Conservation (phyloP, 2,888 invertebrate species). For the Plagiodera versicolora region DNA sequence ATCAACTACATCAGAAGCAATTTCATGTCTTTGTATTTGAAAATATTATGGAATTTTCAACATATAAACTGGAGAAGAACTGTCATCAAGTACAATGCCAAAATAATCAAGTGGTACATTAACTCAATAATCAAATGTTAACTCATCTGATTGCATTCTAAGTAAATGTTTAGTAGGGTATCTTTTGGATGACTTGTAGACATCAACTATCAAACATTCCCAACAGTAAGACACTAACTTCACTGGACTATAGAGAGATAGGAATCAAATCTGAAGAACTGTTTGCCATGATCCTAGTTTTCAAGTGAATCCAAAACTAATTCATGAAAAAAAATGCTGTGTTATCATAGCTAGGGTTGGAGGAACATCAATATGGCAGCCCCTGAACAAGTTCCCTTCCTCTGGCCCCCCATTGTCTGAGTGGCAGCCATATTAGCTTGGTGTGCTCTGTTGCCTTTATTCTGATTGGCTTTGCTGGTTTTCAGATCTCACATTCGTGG, state of each 20-base stretch:
- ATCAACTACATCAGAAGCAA: too few relatives aligned
- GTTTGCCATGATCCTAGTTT: not conserved
- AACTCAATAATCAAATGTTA: too few relatives aligned
- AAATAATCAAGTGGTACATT: too few relatives aligned
- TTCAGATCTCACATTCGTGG: conserved; percentile 52
- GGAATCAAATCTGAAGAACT: not conserved
- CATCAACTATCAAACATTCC: conserved; percentile 6
- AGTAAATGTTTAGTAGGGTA: conserved; percentile 6
- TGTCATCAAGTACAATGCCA: too few relatives aligned
- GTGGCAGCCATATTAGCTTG: conserved; percentile 58
- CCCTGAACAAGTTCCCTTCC: conserved; percentile 53
- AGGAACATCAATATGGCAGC: conserved; percentile 43
- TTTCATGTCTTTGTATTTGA: too few relatives aligned
- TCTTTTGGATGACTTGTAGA: conserved; percentile 9
- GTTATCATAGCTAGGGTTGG: conserved; percentile 50
- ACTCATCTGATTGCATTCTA: too few relatives aligned
- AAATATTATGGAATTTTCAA: too few relatives aligned
- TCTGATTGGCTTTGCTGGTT: conserved; percentile 57
- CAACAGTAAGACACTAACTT: not conserved
- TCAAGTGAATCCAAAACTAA: not conserved
- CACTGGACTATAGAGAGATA: not conserved
- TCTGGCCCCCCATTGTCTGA: conserved; percentile 55
- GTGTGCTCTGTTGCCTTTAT: conserved; percentile 55
- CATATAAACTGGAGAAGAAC: too few relatives aligned
- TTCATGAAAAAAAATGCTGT: conserved; percentile 32